These are phyloP conservation scores for Crocallis elinguaria DNA, from an alignment of 2,888 invertebrate species.

Conservation along the genomic window DNA sequence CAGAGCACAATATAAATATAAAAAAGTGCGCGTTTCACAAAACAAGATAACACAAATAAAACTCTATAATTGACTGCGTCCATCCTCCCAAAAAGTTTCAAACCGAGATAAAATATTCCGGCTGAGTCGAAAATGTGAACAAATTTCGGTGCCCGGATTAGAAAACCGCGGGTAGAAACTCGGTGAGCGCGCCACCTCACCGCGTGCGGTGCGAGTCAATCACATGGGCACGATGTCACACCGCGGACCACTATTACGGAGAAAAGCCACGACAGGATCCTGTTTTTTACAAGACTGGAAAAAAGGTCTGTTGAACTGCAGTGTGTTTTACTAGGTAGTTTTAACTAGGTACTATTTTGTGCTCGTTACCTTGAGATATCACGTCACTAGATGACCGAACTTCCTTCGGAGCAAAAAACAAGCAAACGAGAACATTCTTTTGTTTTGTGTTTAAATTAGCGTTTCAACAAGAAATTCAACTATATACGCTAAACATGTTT, in stretches of 20 bases:
- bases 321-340: too few relatives aligned
- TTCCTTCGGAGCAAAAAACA: too few relatives aligned
- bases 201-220: slow-evolving; percentile 51
- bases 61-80: slow-evolving; percentile 26
- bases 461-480: too few relatives aligned
- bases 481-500: too few relatives aligned
- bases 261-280: slow-evolving; percentile 6
- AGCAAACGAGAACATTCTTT: too few relatives aligned
- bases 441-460: too few relatives aligned
- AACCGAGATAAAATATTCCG: slow-evolving; percentile 43
- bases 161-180: slow-evolving; percentile 73
- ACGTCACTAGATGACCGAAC: too few relatives aligned
- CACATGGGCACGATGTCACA: slow-evolving; percentile 47
- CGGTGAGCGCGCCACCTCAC: slow-evolving; percentile 43
- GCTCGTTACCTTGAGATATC: too few relatives aligned
- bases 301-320: background rate
- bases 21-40: background rate
- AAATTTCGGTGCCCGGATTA: slow-evolving; percentile 66
- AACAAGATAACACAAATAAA: slow-evolving; percentile 29
- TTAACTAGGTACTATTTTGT: too few relatives aligned
- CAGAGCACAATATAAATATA: too few relatives aligned
- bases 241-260: slow-evolving; percentile 24
- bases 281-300: too few relatives aligned
- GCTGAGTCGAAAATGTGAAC: slow-evolving; percentile 55
- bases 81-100: slow-evolving; percentile 25